A percentile compares a stretch with the other conserved stretches of the same genome.
These are phyloP conservation scores for Hiodon tergisus DNA, from an alignment of 2,113 vertebrate genomes.

Conservation along the genomic window DNA sequence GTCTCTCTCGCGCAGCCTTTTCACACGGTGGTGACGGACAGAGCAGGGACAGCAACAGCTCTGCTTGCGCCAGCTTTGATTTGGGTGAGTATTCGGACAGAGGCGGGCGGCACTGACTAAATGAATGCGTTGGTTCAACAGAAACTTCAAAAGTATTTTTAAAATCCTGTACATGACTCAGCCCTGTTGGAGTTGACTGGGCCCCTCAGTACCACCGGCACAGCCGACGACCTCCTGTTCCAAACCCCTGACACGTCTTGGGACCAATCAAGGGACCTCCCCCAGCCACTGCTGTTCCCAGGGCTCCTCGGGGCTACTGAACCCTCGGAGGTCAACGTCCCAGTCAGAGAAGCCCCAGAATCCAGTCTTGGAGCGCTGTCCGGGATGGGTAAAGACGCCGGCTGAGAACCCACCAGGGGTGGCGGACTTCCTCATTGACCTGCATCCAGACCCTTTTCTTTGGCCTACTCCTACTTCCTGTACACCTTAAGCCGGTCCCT, in stretches of 20 bases:
- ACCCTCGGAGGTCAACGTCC: slow-evolving; percentile 24
- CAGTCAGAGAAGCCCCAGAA: slow-evolving; percentile 23
- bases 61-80: slow-evolving; percentile 39
- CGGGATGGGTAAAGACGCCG: slow-evolving; percentile 45
- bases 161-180: slow-evolving; percentile 23
- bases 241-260: slow-evolving; percentile 33
- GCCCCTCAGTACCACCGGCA: slow-evolving; percentile 21
- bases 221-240: slow-evolving; percentile 48
- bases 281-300: slow-evolving; percentile 14
- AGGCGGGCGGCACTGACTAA: neutral
- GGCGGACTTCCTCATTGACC: too few relatives aligned
- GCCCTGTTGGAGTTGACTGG: slow-evolving; percentile 38
- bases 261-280: slow-evolving; percentile 3
- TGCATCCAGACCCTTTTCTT: too few relatives aligned
- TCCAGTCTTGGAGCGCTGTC: slow-evolving; percentile 27
- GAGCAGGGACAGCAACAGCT: slow-evolving; percentile 36
- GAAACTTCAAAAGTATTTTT: neutral
- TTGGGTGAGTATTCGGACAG: slow-evolving; percentile 33
- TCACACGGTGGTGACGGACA: slow-evolving; percentile 36
- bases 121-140: neutral
- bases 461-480: too few relatives aligned
- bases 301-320: slow-evolving; percentile 5
- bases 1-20: slow-evolving; percentile 34
- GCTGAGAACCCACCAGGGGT: too few relatives aligned
- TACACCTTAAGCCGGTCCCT: too few relatives aligned